Evolutionary conservation across 2,888 invertebrate genomes (phyloP).

Genomic region (Saturnia pavonia): DNA sequence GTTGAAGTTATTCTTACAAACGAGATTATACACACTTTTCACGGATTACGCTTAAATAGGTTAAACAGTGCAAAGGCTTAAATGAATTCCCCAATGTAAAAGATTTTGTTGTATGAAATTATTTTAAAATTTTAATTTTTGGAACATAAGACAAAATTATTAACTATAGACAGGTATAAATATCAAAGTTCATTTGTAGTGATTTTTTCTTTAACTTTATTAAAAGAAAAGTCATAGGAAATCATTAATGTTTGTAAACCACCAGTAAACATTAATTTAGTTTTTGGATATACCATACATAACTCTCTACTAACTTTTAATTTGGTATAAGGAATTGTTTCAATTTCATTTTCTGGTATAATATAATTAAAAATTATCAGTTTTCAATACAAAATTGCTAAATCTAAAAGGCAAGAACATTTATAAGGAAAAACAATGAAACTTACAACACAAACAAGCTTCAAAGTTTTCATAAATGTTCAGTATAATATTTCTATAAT

Average conservation of each 20-base stretch:
- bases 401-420: neutral
- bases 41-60: neutral
- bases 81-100: neutral
- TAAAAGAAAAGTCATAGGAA: neutral
- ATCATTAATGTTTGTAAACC: neutral
- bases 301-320: neutral
- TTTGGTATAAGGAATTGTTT: neutral
- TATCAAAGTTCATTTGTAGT: too few relatives aligned
- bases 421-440: neutral
- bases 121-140: too few relatives aligned
- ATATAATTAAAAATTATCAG: neutral
- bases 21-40: neutral
- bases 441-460: neutral
- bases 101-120: too few relatives aligned
- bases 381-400: neutral
- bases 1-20: neutral
- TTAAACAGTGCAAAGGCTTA: neutral
- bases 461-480: neutral
- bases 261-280: neutral
- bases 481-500: neutral
- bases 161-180: too few relatives aligned
- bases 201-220: too few relatives aligned
- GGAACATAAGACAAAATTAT: too few relatives aligned
- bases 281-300: neutral
- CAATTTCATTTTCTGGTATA: neutral